Conservation (phyloP, 2,797 vertebrate species). For the Sternotherus odoratus region DNA sequence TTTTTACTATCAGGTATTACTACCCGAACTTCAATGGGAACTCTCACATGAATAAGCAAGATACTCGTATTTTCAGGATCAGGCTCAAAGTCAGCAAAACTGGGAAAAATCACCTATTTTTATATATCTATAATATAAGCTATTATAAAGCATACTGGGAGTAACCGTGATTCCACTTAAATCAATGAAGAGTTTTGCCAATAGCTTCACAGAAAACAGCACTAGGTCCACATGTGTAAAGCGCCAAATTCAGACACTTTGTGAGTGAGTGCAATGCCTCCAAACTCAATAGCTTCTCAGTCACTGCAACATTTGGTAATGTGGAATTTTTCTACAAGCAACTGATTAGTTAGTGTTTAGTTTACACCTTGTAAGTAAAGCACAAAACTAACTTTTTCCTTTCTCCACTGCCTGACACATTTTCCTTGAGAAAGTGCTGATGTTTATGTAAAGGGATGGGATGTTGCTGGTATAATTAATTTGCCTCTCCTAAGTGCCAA, state of each 20-base stretch:
- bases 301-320: not conserved
- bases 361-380: conserved; percentile 42
- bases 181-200: not conserved
- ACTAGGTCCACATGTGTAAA: not conserved
- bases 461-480: conserved; percentile 66
- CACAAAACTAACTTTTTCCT: conserved; percentile 2
- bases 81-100: not conserved
- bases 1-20: not conserved
- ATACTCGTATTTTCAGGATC: not conserved
- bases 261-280: not conserved
- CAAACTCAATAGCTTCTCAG: not conserved
- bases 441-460: conserved; percentile 59
- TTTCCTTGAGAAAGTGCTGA: conserved; percentile 64
- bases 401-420: conserved; percentile 31
- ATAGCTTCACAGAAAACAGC: not conserved
- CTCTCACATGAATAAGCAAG: not conserved
- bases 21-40: not conserved
- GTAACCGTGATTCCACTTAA: not conserved
- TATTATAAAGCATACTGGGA: not conserved
- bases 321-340: not conserved
- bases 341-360: conserved; percentile 21
- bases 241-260: not conserved
- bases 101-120: not conserved
- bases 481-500: conserved; percentile 59
- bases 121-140: not conserved